phyloP scores from a whole-genome alignment of 2,888 invertebrate genomes.

The Leucozona laternaria region DNA sequence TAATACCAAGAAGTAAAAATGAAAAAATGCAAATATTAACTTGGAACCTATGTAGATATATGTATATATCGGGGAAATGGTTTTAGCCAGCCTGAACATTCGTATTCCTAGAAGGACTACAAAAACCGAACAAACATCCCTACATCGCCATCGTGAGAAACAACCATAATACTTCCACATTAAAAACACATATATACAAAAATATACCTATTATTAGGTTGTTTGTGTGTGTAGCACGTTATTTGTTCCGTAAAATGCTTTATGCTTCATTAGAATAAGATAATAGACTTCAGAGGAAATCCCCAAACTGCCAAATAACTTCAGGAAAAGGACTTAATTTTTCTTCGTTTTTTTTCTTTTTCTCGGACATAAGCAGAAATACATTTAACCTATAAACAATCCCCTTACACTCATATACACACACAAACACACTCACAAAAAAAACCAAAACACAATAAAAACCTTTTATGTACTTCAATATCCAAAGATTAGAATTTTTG shows the following conservation, averaged over 20 bases:
- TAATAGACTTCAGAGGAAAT: background rate
- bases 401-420: background rate
- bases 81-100: too few species aligned
- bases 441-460: conserved; percentile 15
- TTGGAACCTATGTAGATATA: too few species aligned
- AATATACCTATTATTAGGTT: too few species aligned
- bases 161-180: conserved; percentile 7
- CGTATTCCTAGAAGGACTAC: too few species aligned
- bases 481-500: conserved; percentile 18
- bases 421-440: background rate
- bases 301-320: conserved; percentile 1
- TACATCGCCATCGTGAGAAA: too few species aligned
- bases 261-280: conserved; percentile 19
- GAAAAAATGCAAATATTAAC: too few species aligned
- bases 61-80: too few species aligned
- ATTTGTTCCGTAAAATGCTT: background rate
- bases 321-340: conserved; percentile 28
- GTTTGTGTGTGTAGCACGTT: background rate
- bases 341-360: background rate
- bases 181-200: conserved; percentile 13
- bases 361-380: conserved; percentile 17
- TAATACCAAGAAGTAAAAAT: too few species aligned
- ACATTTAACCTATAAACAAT: background rate
- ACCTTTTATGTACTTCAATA: conserved; percentile 35
- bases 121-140: too few species aligned